These are phyloP conservation scores for Mycteria americana DNA, from an alignment of 2,797 vertebrate species.

Conservation along the genomic window DNA sequence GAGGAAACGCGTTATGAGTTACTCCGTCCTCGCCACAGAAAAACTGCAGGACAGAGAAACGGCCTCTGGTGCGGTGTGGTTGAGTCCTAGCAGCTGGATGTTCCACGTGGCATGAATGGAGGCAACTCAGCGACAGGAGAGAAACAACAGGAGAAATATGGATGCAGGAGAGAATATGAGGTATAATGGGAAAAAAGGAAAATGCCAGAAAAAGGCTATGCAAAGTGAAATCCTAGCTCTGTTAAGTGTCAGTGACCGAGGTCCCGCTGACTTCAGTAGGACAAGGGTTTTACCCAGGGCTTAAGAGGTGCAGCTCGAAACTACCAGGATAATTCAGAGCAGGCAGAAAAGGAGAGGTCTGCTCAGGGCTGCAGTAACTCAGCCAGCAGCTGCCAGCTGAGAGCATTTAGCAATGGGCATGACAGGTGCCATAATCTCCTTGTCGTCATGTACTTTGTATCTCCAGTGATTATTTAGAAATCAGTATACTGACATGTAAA, in stretches of 20 bases:
- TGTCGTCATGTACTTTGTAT: not conserved
- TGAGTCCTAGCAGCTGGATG: not conserved
- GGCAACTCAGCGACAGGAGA: not conserved
- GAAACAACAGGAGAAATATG: not conserved
- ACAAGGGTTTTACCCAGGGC: not conserved
- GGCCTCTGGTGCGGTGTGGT: rapidly evolving
- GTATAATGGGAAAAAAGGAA: not conserved
- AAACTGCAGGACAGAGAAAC: not conserved
- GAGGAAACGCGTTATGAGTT: not conserved
- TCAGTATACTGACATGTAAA: not conserved
- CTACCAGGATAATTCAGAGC: not conserved
- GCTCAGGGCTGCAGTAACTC: not conserved
- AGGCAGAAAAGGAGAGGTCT: not conserved
- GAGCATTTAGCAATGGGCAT: not conserved
- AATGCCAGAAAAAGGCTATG: not conserved
- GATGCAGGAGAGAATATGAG: not conserved
- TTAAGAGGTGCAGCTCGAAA: not conserved
- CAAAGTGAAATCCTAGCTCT: not conserved
- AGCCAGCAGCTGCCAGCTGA: not conserved
- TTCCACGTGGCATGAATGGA: not conserved
- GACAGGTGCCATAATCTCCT: not conserved
- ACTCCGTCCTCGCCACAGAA: not conserved
- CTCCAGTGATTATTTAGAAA: not conserved
- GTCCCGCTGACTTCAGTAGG: not conserved
- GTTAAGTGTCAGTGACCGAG: not conserved